Evolutionary conservation across 2,797 vertebrate species (phyloP), one percentile per base, ranked within the genome.

Genomic region (Myotis planiceps): DNA sequence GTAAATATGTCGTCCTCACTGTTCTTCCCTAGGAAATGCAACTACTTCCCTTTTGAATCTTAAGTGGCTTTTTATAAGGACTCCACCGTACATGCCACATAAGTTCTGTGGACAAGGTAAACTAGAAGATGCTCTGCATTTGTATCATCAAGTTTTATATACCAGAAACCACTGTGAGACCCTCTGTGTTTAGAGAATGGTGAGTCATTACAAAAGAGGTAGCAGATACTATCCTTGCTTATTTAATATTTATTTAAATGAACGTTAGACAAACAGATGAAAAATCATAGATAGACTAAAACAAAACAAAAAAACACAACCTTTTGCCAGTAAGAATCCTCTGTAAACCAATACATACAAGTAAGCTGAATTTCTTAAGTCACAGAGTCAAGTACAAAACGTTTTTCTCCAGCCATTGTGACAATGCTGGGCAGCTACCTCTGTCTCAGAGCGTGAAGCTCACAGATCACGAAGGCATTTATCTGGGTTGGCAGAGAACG

Each of bases 21-120:
- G 8, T 42, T 60, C 76, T 71, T 69, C 86, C 78, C 37, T 74
- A 90, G 8, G 49, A 91, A 78, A 79, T 71, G 14, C 16, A 71
- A 84, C 23, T 78, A 39, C 23, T 83, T 91, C 25, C 34, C 93
- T 81, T 60, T 60, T 76, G 49, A 81, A 25, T 88, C 84, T 32
- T 58, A 72, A 75, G n/a, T 42, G 55, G 6, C 32, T 91, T 96
- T 83, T 92, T 96, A 63, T 68, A 75, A 90, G 32, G 60, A 74
- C 21, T 66, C 60, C 21, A 75, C 29, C 9, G 14, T 5, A 87
- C n/a, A 66, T 29, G 39, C 32, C 58, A 9, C 1, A 32, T 32
- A 74, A 91, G 5, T 93, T 83, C 25, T 19, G 1, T 27, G 6
- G 3, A 72, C 37, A 45, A 69, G 9, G 29, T 34, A 69, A 23